Percentiles rank a stretch among this genome's conserved stretches.
Conservation (phyloP, 2,797 vertebrate genomes). For the Enteromius fasciolatus region DNA sequence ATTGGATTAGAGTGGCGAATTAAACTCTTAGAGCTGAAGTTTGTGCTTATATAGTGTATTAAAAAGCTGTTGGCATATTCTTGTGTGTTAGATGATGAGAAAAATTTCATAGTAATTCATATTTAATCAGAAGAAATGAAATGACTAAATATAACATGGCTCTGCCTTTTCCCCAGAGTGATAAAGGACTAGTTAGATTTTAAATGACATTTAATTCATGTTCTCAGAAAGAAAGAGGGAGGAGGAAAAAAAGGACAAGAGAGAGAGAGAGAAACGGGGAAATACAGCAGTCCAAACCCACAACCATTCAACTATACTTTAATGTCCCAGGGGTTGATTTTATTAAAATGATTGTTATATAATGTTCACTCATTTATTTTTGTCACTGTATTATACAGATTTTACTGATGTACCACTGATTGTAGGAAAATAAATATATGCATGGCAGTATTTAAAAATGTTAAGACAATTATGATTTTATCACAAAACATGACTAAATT, state of each 20-base stretch:
- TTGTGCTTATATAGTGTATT: constrained; percentile 93
- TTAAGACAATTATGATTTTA: background rate
- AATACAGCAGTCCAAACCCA: background rate
- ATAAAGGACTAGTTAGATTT: constrained; percentile 91
- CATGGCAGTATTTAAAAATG: background rate
- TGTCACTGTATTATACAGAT: background rate
- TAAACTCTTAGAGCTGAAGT: constrained; percentile 92
- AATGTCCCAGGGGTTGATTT: background rate
- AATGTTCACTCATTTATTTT: background rate
- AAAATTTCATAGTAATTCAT: constrained; percentile 95
- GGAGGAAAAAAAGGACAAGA: constrained; percentile 33
- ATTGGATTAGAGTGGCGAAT: constrained; percentile 96
- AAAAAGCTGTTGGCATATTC: constrained; percentile 93
- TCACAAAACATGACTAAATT: background rate
- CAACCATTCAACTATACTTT: constrained; percentile 13
- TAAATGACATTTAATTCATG: constrained; percentile 88
- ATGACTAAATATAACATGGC: constrained; percentile 94
- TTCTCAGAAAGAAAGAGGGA: constrained; percentile 78
- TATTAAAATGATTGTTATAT: constrained; percentile 13
- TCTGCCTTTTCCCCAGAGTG: constrained; percentile 89
- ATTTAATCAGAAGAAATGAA: constrained; percentile 96
- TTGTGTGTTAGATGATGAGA: constrained; percentile 91
- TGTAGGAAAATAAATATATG: too few species aligned
- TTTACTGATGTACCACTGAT: background rate
- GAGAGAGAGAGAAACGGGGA: background rate